Evolutionary conservation across 2,888 invertebrate species (phyloP).

Genomic region (Tortricodes alternella): DNA sequence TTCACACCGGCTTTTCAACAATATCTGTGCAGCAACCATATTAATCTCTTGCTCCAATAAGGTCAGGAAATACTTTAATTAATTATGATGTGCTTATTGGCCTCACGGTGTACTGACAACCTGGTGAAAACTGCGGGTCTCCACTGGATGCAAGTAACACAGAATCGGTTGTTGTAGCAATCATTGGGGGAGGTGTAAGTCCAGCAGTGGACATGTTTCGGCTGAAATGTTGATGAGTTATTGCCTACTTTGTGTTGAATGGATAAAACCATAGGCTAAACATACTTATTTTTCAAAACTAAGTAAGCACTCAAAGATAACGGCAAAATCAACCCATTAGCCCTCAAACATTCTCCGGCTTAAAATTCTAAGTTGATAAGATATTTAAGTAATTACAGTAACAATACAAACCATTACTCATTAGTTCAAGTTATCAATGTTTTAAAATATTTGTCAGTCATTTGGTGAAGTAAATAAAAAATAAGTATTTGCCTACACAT

Average conservation of each 20-base stretch:
- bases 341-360: slow-evolving; percentile 14
- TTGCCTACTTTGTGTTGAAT: neutral
- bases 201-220: no score
- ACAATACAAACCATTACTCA: slow-evolving; percentile 1
- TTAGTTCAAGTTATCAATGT: neutral
- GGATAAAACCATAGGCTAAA: neutral
- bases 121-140: no score
- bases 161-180: no score
- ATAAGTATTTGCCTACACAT: neutral
- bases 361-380: slow-evolving; percentile 9
- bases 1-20: no score
- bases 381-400: slow-evolving; percentile 19
- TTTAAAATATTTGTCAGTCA: neutral
- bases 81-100: no score
- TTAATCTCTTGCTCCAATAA: no score
- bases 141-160: no score
- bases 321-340: slow-evolving; percentile 4
- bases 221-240: no score
- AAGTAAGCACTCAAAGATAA: slow-evolving; percentile 15
- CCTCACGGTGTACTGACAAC: no score
- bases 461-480: neutral
- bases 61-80: no score
- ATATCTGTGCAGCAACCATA: no score
- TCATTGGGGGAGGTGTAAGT: no score
- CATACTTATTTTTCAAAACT: slow-evolving; percentile 1